Evolutionary conservation across 2,888 invertebrate genomes (phyloP).

Genomic region (Pegoplata infirma): DNA sequence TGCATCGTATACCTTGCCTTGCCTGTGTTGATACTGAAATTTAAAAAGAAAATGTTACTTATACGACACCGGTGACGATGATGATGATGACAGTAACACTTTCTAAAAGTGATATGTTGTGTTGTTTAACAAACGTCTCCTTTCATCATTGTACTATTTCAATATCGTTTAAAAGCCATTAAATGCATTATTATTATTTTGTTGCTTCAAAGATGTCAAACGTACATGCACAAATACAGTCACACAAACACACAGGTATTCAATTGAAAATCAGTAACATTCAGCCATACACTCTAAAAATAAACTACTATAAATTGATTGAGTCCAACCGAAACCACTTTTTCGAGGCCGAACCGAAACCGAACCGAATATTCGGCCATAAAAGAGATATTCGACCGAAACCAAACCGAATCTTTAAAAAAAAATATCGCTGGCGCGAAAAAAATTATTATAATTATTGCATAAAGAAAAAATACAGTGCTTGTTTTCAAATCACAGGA

Average conservation of each 20-base stretch:
- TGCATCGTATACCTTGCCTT: neutral
- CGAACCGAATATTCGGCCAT: too few species aligned
- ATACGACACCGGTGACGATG: conserved; percentile 35
- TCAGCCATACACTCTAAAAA: neutral
- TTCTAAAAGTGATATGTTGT: conserved; percentile 34
- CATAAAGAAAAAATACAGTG: too few species aligned
- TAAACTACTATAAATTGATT: too few species aligned
- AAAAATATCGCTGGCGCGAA: too few species aligned
- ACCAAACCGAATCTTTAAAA: too few species aligned
- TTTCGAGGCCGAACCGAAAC: too few species aligned
- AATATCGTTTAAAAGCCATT: conserved; percentile 61
- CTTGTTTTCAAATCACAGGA: too few species aligned
- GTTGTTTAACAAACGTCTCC: conserved; percentile 5
- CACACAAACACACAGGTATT: neutral
- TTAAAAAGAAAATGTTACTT: conserved; percentile 24
- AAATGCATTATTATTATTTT: conserved; percentile 60
- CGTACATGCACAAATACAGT: neutral
- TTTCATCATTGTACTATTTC: conserved; percentile 45
- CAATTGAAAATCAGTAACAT: neutral
- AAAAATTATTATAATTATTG: too few species aligned
- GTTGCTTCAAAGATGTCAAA: conserved; percentile 55
- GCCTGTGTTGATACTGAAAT: neutral
- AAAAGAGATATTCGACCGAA: too few species aligned
- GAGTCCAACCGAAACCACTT: too few species aligned
- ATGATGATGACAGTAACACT: conserved; percentile 29